Base-by-base conservation (phyloP, 2,113 vertebrate genomes). In the Gadus macrocephalus region DNA sequence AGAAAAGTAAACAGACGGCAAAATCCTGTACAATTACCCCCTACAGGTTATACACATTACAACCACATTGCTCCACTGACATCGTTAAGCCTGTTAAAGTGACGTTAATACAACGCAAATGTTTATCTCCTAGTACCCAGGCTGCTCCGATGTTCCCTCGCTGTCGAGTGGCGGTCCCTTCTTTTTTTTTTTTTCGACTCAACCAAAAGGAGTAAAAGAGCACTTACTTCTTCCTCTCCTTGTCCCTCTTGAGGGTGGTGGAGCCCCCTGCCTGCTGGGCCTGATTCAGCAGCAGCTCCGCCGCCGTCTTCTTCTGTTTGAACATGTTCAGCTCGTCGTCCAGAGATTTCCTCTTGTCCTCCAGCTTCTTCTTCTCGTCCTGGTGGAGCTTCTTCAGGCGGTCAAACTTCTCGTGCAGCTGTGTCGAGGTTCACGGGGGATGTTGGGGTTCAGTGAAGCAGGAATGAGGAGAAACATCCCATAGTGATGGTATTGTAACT, bases 151-250 rank as follows among this genome's bases (percentile, higher is more conserved):
- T 12, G 42, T 49, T 12, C 42, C 8, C 42, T 49, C 8, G 12
- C 42, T 2, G 42, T 9, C 8, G 2, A 49, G 42, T 2, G 42
- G 55, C 14, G 9, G 65, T 22, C 49, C 9, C 67, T 17, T 72
- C 65, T 31, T 70, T 22, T 63, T 67, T 28, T 66, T 73, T 67
- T 73, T 59, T 65, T 28, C 17, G 2, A 49, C 27, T n/a, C n/a
- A 72, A 27, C 42, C 9, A 64, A 75, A 12, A 78, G 66, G 68
- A 64, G 68, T 53, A 68, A 62, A 16, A 20, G 62, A 22, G 73
- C 82, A 97, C 97, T 98, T 94, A 99, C 97, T 99, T 99, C 93
- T 99, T 99, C 86, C 95, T 97, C 85, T 99, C 97, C 88, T 99
- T 99, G 80, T 99, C 97, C 77, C 94, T 94, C 90, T 99, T 99